These are phyloP conservation scores for Harmothoe impar DNA, from an alignment of 2,888 invertebrate species.

Conservation along the genomic window DNA sequence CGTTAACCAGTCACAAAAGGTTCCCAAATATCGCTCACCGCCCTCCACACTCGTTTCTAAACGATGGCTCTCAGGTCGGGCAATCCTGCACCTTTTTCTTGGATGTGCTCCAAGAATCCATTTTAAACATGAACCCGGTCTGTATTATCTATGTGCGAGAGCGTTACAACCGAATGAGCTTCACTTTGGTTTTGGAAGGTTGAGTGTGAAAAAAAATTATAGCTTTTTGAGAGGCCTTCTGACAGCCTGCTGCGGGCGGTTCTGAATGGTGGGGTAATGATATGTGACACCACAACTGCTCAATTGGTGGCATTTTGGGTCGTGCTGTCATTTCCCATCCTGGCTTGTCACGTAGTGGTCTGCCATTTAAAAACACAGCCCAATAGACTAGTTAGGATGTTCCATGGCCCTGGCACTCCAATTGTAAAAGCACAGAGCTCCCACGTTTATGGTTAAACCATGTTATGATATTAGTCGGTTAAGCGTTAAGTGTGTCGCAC, in stretches of 20 bases:
- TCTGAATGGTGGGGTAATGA: conserved; percentile 35
- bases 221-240: not conserved
- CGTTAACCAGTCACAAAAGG: conserved; percentile 26
- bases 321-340: conserved; percentile 15
- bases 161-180: not conserved
- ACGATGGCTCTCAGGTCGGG: not conserved
- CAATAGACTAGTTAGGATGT: not conserved
- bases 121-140: not conserved
- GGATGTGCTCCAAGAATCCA: conserved; percentile 11
- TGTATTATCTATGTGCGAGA: conserved; percentile 3
- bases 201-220: not conserved
- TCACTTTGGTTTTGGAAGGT: conserved; percentile 22
- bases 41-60: not conserved
- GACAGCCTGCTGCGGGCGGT: not conserved
- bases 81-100: not conserved
- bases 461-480: too few species aligned
- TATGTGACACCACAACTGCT: conserved; percentile 9
- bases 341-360: not conserved
- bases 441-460: too few species aligned
- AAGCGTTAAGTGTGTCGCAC: too few species aligned
- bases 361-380: not conserved
- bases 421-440: too few species aligned
- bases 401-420: too few species aligned
- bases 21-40: not conserved
- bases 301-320: conserved; percentile 26